Evolutionary conservation across 2,888 invertebrate genomes (phyloP), one percentile per base, ranked within the genome.

Genomic region (Agonopterix arenella): DNA sequence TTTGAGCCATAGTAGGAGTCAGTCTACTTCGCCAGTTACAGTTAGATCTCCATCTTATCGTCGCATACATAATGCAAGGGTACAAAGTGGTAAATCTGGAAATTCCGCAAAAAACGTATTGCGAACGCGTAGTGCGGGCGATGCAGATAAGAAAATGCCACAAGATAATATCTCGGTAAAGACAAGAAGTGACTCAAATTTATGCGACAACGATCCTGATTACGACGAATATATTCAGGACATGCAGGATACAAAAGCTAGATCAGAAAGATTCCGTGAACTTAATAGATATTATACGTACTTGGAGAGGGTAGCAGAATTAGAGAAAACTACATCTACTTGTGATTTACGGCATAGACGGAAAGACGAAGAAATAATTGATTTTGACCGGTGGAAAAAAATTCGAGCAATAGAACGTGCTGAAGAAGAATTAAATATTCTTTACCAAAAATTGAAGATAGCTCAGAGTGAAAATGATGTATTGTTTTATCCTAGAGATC

Each of bases 301-400:
- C 58, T 89, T 98, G 54, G 97, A 97, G 78, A 91, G 96, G 62
- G 93, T 97, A 46, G 94, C 94, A 0, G 93, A 96, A 64, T 76
- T 97, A 51, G 97, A 97, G 80, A 92, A 92, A 59, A 92, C 93
- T 0, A 94, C 95, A 4, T 94, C 94, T 0, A 90, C 90, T 0
- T 89, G 90, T 44, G 93, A 94, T 64, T 84, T 95, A 46, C 91
- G 93, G 47, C 94, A 95, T 1, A 90, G 95, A 61, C 90, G 92
- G 60, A 93, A 90, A 74, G 94, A 95, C 66, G 93, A 94, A 62
- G 95, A 96, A 73, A 93, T 96, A 8, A 93, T 96, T 54, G 96
- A 96, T 80, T 97, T 94, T 70, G 96, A 97, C 58, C 91, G 95
- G 51, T 97, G 97, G 97, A 94, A 93, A 70, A 93, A 93, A 76